Conservation (phyloP, 2,113 vertebrate genomes). For the Cairina moschata region DNA sequence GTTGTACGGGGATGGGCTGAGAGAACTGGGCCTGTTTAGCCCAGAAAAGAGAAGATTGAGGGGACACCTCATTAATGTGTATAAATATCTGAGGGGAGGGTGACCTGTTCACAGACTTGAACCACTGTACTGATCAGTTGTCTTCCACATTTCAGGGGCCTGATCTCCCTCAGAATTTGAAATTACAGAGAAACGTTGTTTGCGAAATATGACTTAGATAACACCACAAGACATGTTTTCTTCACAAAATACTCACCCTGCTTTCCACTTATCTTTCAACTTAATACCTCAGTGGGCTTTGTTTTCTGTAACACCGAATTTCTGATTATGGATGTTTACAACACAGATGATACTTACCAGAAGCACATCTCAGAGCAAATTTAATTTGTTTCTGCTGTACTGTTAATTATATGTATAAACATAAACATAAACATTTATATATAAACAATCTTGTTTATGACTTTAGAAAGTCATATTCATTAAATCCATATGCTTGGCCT, state of each 20-base stretch:
- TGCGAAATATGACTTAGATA: background rate
- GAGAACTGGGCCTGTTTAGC: too few relatives aligned
- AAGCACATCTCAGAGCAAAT: background rate
- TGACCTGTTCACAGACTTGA: background rate
- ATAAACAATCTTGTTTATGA: background rate
- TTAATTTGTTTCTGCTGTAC: background rate
- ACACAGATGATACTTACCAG: background rate
- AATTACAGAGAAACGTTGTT: accelerated
- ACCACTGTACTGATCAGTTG: accelerated
- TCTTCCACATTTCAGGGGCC: background rate
- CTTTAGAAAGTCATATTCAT: constrained; percentile 47
- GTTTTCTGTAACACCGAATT: constrained; percentile 2
- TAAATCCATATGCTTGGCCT: constrained; percentile 22
- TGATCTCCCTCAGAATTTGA: background rate
- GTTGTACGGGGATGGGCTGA: too few relatives aligned
- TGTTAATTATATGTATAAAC: background rate
- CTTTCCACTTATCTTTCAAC: background rate
- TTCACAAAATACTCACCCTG: background rate
- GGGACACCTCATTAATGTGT: too few relatives aligned
- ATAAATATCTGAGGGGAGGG: too few relatives aligned
- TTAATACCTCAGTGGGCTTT: constrained; percentile 2
- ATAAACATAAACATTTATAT: too few relatives aligned
- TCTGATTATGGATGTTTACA: background rate
- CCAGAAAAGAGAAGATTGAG: too few relatives aligned
- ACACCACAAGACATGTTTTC: too few relatives aligned